Base-by-base conservation (phyloP, 2,888 invertebrate genomes). In the Dryocosmus kuriphilus region DNA sequence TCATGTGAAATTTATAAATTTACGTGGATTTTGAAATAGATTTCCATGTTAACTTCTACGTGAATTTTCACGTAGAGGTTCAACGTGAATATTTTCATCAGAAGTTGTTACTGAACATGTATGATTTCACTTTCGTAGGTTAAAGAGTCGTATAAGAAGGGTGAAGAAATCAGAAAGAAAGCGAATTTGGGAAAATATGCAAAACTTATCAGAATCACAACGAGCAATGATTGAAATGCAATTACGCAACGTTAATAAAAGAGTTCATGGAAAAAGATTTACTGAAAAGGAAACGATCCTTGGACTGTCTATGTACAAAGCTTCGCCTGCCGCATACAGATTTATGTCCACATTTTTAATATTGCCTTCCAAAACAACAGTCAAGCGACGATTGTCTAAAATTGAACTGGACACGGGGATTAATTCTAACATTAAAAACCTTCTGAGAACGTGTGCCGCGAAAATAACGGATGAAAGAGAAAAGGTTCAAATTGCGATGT, bases 381-480 rank as follows among this genome's bases (percentile, higher is more conserved):
- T 38, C 5, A 63, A 63, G 35, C 32, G 38, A 35, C 6, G 22
- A 35, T 5, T 63, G 3, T 63, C 35, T 35, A 22, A 38, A 35
- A 63, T 63, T n/a, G 22, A 63, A 22, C 38, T 63, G 11, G 63
- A 63, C 14, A 63, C 63, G 1, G 63, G 35, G 11, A 63, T 63
- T n/a, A 63, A 63, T n/a, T 35, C 22, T 0, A 63, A 35, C 22
- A 22, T 35, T 63, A 0, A 19, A 32, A n/a, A 63, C 2, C 19
- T 63, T 16, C 5, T 35, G 2, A 63, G 35, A 63, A 27, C 19
- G 19, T 35, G 16, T 32, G 35, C 35, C 9, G 35, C 7, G 3
- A 63, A 63, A 11, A 32, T 63, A 9, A 63, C 8, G 11, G 35
- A 63, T 22, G 2, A n/a, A 19, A 63, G 35, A 63, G 32, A 35